These are phyloP conservation scores for Argyresthia goedartella DNA, from an alignment of 2,888 invertebrate species.

Conservation along the genomic window DNA sequence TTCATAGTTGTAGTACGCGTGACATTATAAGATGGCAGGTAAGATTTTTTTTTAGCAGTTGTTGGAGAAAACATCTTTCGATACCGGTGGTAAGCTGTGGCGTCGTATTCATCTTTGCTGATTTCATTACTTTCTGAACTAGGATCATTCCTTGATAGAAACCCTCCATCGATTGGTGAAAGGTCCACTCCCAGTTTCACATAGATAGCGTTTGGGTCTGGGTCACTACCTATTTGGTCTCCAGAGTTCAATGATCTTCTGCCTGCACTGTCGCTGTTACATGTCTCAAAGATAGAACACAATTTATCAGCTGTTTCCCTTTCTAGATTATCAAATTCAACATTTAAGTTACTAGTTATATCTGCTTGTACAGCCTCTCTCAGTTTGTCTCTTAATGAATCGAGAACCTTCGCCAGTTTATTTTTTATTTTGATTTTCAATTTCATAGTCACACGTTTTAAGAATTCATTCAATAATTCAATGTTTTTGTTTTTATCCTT, in stretches of 20 bases:
- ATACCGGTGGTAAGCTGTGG: no score
- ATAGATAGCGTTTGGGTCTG: not conserved
- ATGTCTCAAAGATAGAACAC: conserved; percentile 32
- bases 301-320: conserved; percentile 19
- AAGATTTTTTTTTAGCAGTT: no score
- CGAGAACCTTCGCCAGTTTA: conserved; percentile 17
- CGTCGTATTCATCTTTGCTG: no score
- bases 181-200: not conserved
- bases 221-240: not conserved
- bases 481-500: conserved; percentile 26
- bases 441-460: conserved; percentile 17
- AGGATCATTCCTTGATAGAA: no score
- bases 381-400: conserved; percentile 15
- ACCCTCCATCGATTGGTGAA: no score
- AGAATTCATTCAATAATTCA: conserved; percentile 20
- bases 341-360: conserved; percentile 26
- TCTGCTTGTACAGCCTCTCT: conserved; percentile 24
- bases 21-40: no score
- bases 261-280: conserved; percentile 22
- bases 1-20: no score
- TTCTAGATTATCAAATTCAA: conserved; percentile 33
- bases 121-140: no score
- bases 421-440: conserved; percentile 18
- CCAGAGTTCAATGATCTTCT: not conserved
- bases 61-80: no score